Evolutionary conservation across 2,797 vertebrate genomes (phyloP).

Genomic region (Carduelis carduelis): DNA sequence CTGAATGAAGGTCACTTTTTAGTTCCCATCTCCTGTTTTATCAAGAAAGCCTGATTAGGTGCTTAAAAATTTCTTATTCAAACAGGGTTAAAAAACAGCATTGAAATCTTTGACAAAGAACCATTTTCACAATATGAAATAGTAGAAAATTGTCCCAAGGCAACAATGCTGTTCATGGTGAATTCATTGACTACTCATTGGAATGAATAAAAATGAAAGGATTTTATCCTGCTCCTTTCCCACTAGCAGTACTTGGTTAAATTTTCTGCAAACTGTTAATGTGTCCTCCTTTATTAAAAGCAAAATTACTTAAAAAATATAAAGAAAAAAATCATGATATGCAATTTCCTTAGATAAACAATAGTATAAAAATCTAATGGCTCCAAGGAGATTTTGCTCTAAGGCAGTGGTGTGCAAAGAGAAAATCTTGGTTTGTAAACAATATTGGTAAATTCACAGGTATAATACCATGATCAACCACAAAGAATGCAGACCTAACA

Average conservation of each 20-base stretch:
- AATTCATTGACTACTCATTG: background rate
- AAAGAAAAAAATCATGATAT: background rate
- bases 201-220: background rate
- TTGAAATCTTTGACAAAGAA: background rate
- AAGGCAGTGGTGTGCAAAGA: background rate
- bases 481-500: background rate
- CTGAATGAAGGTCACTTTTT: background rate
- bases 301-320: background rate
- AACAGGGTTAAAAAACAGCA: background rate
- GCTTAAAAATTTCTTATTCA: background rate
- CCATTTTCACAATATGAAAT: background rate
- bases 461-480: background rate
- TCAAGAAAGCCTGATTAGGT: background rate
- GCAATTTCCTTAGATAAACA: background rate
- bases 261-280: background rate
- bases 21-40: background rate
- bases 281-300: background rate
- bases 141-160: background rate
- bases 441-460: background rate
- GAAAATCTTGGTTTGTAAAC: background rate
- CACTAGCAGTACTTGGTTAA: background rate
- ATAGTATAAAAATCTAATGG: background rate
- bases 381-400: fast-evolving
- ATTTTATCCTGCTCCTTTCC: background rate
- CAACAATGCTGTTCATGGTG: fast-evolving